Evolutionary conservation across 2,797 vertebrate genomes (phyloP).

Genomic region (Petrocephalus sullivani): DNA sequence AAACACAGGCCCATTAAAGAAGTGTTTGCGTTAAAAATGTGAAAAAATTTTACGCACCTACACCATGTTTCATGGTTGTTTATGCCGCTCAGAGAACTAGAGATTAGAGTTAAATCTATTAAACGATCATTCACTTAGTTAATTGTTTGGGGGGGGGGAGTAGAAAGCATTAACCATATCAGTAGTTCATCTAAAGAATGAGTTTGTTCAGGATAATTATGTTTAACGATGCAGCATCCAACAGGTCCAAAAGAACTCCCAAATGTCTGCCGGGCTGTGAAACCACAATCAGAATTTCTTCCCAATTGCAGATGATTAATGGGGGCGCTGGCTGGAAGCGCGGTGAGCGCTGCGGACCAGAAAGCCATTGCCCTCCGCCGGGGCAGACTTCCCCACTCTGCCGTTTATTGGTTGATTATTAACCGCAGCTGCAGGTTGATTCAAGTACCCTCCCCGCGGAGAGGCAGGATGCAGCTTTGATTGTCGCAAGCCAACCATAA

Average conservation of each 20-base stretch:
- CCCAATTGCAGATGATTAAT: not conserved
- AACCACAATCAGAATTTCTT: not conserved
- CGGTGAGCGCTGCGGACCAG: not conserved
- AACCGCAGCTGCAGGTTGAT: not conserved
- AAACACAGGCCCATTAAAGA: not conserved
- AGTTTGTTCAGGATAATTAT: not conserved
- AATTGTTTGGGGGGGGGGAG: not conserved
- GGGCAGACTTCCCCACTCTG: not conserved
- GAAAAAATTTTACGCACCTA: not conserved
- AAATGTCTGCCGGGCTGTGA: not conserved
- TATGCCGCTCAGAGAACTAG: not conserved
- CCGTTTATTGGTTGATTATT: constrained; percentile 17
- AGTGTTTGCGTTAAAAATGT: not conserved
- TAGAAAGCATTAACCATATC: not conserved
- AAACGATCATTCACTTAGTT: not conserved
- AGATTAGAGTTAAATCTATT: not conserved
- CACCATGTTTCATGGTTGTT: not conserved
- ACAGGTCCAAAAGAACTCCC: not conserved
- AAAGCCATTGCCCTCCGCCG: not conserved
- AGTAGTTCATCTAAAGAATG: not conserved
- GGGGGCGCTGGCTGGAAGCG: not conserved
- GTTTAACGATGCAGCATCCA: not conserved
- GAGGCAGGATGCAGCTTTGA: not conserved
- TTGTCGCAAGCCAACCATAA: not conserved
- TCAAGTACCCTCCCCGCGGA: not conserved